A percentile compares a stretch with the other conserved stretches of the same genome.
phyloP scores from a whole-genome alignment of 1,140 invertebrate genomes.

The Drosophila santomea region DNA sequence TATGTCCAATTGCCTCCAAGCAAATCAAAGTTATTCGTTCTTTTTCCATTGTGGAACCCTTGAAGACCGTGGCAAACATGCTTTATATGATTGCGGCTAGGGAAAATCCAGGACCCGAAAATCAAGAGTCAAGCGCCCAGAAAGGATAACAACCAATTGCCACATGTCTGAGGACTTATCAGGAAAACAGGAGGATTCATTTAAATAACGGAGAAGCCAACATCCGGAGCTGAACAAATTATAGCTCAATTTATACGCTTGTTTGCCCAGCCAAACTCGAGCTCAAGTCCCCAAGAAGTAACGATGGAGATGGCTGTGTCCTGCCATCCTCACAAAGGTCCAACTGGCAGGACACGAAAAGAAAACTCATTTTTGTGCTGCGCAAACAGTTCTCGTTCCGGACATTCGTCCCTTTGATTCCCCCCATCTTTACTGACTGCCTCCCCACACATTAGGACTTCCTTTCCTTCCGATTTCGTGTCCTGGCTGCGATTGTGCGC shows the following conservation, averaged over 20 bases:
- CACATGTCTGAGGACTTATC: constrained; percentile 43
- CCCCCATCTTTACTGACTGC: constrained; percentile 4
- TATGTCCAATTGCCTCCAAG: constrained; percentile 18
- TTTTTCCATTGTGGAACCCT: constrained; percentile 1
- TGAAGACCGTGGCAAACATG: constrained; percentile 22
- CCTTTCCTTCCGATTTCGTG: constrained; percentile 62
- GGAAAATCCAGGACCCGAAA: constrained; percentile 20
- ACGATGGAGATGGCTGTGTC: constrained; percentile 45
- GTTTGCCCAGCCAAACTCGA: constrained; percentile 61
- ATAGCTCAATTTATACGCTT: constrained; percentile 77
- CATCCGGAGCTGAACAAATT: constrained; percentile 53
- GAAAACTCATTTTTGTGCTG: constrained; percentile 68
- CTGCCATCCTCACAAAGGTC: constrained; percentile 47
- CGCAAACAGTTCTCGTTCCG: constrained; percentile 48
- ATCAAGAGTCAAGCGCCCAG: constrained; percentile 21
- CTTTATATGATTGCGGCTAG: constrained; percentile 19
- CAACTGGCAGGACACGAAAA: constrained; percentile 38
- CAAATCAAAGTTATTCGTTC: constrained; percentile 21
- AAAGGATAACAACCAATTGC: constrained; percentile 57
- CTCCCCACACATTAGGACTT: constrained; percentile 46
- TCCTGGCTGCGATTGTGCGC: constrained; percentile 68
- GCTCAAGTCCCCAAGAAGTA: constrained; percentile 43
- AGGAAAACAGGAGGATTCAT: constrained; percentile 50
- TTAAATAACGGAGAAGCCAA: constrained; percentile 64
- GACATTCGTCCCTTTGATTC: neutral